phyloP scores from a whole-genome alignment of 1,140 invertebrate genomes.

The Tachypleus tridentatus region DNA sequence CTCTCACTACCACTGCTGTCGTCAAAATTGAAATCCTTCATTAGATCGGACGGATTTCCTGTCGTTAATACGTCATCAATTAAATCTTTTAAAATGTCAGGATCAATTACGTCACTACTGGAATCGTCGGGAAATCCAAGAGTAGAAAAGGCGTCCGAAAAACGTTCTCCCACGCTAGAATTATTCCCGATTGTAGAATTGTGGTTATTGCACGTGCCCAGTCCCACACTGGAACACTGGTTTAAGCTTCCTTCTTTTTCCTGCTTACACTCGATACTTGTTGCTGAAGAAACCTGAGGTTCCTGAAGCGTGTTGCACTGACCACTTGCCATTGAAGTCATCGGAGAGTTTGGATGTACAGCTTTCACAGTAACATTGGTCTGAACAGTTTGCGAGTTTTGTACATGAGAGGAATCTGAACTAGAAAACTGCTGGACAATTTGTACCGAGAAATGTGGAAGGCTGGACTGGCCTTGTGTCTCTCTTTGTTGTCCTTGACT shows the following conservation, averaged over 20 bases:
- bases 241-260: slow-evolving; percentile 35
- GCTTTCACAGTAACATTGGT: slow-evolving; percentile 84
- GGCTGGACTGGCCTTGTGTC: no score
- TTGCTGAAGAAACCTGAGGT: slow-evolving; percentile 1
- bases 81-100: slow-evolving; percentile 70
- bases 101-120: slow-evolving; percentile 60
- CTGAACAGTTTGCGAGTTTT: slow-evolving; percentile 66
- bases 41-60: slow-evolving; percentile 42
- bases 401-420: slow-evolving; percentile 55
- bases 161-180: slow-evolving; percentile 28
- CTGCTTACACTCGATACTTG: slow-evolving; percentile 57
- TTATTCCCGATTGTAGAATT: not conserved
- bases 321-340: slow-evolving; percentile 3
- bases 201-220: not conserved
- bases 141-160: slow-evolving; percentile 45
- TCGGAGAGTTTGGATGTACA: slow-evolving; percentile 34
- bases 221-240: slow-evolving; percentile 3
- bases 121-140: slow-evolving; percentile 67
- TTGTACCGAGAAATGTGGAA: slow-evolving; percentile 58
- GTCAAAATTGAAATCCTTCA: slow-evolving; percentile 51
- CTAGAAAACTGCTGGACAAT: slow-evolving; percentile 80
- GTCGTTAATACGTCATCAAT: slow-evolving; percentile 63
- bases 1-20: slow-evolving; percentile 7
- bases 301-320: not conserved
- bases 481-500: no score